Percentiles rank a stretch among this genome's conserved stretches.
Conservation (phyloP, 2,113 vertebrate species). For the Ammodytes dubius region DNA sequence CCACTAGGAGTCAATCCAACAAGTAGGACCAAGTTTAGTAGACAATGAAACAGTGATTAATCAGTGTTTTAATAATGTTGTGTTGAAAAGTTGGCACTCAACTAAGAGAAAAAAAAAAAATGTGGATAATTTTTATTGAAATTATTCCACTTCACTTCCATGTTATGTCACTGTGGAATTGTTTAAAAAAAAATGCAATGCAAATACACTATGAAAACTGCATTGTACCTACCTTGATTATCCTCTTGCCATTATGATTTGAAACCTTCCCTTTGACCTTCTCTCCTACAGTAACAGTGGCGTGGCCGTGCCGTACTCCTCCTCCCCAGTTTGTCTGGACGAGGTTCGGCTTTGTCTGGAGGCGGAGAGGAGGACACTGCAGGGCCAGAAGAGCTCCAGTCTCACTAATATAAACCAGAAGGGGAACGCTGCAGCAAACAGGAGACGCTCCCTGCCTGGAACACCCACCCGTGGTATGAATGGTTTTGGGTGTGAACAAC, state of each 20-base stretch:
- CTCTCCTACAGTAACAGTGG: slow-evolving; percentile 32
- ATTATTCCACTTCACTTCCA: background rate
- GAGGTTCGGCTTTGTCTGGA: slow-evolving; percentile 88
- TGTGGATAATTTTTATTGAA: background rate
- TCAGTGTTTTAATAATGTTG: background rate
- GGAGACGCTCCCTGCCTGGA: slow-evolving; percentile 92
- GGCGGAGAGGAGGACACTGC: slow-evolving; percentile 77
- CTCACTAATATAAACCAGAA: slow-evolving; percentile 92
- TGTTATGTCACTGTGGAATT: background rate
- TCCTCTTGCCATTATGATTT: background rate
- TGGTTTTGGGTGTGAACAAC: slow-evolving; percentile 24
- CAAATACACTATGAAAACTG: background rate
- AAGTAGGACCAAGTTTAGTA: slow-evolving; percentile 36
- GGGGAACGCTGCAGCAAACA: slow-evolving; percentile 82
- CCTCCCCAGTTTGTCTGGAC: slow-evolving; percentile 65
- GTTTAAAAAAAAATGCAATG: background rate
- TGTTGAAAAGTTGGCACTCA: background rate
- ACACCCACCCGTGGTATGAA: slow-evolving; percentile 91
- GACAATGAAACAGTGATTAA: background rate
- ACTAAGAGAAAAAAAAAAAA: background rate
- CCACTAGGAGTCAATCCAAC: slow-evolving; percentile 48
- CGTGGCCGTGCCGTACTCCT: slow-evolving; percentile 36
- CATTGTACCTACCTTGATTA: background rate
- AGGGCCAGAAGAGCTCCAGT: slow-evolving; percentile 92
- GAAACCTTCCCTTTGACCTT: slow-evolving; percentile 10